Percentiles rank a stretch among this genome's conserved stretches.
Conservation (phyloP, 2,113 vertebrate species). For the Rhabdomys dilectus region DNA sequence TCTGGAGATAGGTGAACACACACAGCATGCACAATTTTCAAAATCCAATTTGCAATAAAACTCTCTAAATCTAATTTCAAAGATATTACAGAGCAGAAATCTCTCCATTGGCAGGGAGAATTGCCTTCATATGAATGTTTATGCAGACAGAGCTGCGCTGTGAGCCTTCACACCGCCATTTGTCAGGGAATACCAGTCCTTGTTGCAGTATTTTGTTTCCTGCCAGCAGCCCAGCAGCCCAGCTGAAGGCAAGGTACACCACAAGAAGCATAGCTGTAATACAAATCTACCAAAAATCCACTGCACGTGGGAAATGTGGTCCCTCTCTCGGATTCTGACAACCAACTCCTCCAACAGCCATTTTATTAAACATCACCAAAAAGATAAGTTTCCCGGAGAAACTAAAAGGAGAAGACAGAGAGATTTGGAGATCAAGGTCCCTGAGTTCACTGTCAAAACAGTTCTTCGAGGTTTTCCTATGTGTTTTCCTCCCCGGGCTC, state of each 20-base stretch:
- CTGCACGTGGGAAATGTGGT: neutral
- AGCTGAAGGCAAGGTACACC: neutral
- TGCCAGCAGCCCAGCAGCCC: neutral
- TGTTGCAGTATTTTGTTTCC: neutral
- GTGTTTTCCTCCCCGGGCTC: neutral
- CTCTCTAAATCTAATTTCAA: conserved; percentile 49
- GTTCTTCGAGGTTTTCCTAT: neutral
- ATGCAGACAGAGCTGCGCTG: neutral
- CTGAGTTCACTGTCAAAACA: neutral
- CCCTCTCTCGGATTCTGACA: conserved; percentile 6
- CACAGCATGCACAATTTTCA: neutral
- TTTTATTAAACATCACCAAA: neutral
- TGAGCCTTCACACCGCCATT: neutral
- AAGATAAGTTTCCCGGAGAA: neutral
- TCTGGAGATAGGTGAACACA: neutral
- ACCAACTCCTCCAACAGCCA: neutral
- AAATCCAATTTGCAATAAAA: conserved; percentile 63
- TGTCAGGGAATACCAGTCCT: neutral
- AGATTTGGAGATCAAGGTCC: neutral
- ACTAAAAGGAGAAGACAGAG: neutral
- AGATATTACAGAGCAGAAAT: conserved; percentile 42
- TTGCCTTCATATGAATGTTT: neutral
- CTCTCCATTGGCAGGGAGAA: conserved; percentile 18
- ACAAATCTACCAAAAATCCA: conserved; percentile 11
- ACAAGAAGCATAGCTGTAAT: neutral